Percentiles rank a stretch among this genome's conserved stretches.
Evolutionary conservation across 2,797 vertebrate genomes (phyloP).

Genomic region (Saxicola maurus): DNA sequence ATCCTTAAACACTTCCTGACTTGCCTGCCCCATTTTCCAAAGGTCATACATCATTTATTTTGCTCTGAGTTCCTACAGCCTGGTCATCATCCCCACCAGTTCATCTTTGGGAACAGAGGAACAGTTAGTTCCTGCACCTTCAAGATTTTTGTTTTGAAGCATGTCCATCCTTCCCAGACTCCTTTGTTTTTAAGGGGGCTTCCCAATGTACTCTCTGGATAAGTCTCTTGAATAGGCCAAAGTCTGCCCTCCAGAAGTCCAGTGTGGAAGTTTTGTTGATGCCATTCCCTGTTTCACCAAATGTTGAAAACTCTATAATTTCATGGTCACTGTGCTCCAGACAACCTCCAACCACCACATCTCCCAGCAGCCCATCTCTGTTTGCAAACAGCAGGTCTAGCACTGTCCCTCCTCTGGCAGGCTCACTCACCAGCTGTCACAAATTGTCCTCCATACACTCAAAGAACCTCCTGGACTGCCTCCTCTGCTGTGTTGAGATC

Average conservation of each 20-base stretch:
- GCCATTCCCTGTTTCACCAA: background rate
- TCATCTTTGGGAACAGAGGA: background rate
- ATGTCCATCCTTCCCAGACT: rapidly evolving
- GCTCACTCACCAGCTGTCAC: background rate
- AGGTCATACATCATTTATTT: background rate
- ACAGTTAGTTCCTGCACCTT: background rate
- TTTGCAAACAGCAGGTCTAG: background rate
- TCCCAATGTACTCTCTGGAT: background rate
- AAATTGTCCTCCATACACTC: background rate
- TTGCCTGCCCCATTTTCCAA: background rate
- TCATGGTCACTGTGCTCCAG: background rate
- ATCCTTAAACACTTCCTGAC: background rate
- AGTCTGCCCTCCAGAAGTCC: rapidly evolving
- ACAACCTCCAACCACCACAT: rapidly evolving
- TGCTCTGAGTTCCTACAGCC: background rate
- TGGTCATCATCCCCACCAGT: background rate
- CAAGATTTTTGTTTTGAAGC: background rate
- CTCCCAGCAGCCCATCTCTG: background rate
- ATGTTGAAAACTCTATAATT: background rate
- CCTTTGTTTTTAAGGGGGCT: background rate
- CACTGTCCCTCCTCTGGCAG: rapidly evolving
- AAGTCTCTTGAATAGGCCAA: background rate
- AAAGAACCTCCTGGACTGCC: background rate
- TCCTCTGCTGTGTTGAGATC: background rate
- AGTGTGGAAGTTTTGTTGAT: background rate